Evolutionary conservation across 1,140 invertebrate species (phyloP).

Genomic region (Zaprionus ghesquierei): DNA sequence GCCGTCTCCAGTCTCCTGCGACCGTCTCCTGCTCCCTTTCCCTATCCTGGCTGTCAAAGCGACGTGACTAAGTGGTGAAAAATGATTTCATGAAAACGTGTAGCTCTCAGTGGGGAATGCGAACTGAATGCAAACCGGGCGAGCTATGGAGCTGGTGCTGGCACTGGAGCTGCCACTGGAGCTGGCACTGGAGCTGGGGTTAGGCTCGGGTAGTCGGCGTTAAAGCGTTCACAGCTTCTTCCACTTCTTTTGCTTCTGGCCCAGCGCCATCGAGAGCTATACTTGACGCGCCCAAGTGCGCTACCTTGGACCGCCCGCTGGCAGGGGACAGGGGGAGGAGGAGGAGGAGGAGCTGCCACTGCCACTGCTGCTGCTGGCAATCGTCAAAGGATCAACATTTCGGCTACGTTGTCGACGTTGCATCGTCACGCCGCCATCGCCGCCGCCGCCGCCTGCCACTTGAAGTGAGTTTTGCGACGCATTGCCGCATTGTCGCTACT

Average conservation of each 20-base stretch:
- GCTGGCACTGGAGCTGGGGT: background rate
- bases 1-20: background rate
- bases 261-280: constrained; percentile 36
- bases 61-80: constrained; percentile 80
- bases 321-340: background rate
- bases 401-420: too few species aligned
- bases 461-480: constrained; percentile 77
- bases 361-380: constrained; percentile 37
- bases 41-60: constrained; percentile 56
- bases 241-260: background rate
- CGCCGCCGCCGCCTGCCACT: constrained; percentile 58
- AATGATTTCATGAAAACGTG: constrained; percentile 80
- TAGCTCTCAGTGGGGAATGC: constrained; percentile 68
- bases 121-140: constrained; percentile 53
- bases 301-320: constrained; percentile 25
- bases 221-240: constrained; percentile 47
- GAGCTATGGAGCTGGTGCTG: background rate
- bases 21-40: background rate
- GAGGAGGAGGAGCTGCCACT: background rate
- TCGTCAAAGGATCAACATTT: constrained; percentile 78
- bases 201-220: constrained; percentile 6
- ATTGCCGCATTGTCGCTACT: constrained; percentile 80
- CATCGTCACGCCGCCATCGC: constrained; percentile 46
- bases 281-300: constrained; percentile 34
- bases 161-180: too few species aligned